Percentiles rank a stretch among this genome's conserved stretches.
These are phyloP conservation scores for Coptodon rendalli DNA, from an alignment of 2,113 vertebrate species.

Conservation along the genomic window DNA sequence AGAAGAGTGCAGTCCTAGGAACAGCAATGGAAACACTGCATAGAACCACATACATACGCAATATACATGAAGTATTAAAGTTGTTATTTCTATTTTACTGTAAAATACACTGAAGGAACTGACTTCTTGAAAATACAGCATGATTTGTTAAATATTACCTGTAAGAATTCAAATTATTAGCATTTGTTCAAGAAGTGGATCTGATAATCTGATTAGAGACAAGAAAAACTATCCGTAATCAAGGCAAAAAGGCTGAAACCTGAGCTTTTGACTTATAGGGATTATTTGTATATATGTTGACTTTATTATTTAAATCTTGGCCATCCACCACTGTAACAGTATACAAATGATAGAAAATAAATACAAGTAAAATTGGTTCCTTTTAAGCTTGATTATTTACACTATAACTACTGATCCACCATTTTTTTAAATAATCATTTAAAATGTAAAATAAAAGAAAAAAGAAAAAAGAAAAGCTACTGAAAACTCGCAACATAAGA, in stretches of 20 bases:
- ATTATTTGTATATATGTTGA: background rate
- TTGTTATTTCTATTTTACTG: background rate
- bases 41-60: background rate
- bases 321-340: background rate
- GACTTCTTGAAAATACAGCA: background rate
- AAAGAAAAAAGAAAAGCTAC: background rate
- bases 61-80: background rate
- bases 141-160: background rate
- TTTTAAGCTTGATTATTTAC: background rate
- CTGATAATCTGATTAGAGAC: background rate
- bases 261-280: background rate
- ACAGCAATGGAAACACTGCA: background rate
- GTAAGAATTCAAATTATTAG: background rate
- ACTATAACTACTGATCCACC: background rate
- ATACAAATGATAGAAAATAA: background rate
- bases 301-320: background rate
- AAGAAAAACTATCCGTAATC: background rate
- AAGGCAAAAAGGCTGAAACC: fast-evolving
- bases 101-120: background rate
- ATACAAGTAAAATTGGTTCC: background rate
- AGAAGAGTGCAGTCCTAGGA: background rate
- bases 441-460: background rate
- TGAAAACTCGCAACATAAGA: background rate
- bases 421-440: background rate
- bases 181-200: background rate